Evolutionary conservation across 2,888 invertebrate species (phyloP).

Genomic region (Tipula unca): DNA sequence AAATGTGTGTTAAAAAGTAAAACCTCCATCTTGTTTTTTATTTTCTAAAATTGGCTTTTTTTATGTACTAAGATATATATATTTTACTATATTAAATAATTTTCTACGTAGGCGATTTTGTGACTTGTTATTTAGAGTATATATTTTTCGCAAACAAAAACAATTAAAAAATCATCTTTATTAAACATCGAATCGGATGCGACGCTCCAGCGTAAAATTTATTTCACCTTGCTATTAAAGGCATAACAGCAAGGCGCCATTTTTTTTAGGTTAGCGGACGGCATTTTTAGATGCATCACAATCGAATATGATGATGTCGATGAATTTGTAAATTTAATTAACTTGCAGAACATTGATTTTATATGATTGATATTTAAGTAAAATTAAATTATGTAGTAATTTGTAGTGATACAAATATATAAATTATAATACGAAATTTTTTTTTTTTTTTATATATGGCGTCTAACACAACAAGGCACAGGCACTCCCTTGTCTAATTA

Average conservation of each 20-base stretch:
- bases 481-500: slow-evolving; percentile 22
- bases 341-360: background rate
- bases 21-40: slow-evolving; percentile 1
- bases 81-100: background rate
- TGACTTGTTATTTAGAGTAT: slow-evolving; percentile 21
- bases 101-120: slow-evolving; percentile 18
- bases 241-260: background rate
- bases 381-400: background rate
- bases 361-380: background rate
- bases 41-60: slow-evolving; percentile 17
- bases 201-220: background rate
- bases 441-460: slow-evolving; percentile 18
- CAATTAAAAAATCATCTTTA: background rate
- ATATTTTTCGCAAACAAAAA: slow-evolving; percentile 8
- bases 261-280: background rate
- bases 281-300: background rate
- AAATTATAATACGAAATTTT: background rate
- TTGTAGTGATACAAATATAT: background rate
- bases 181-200: slow-evolving; percentile 8
- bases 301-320: slow-evolving; percentile 3
- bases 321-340: slow-evolving; percentile 8
- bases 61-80: slow-evolving; percentile 9
- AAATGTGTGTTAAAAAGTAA: background rate
- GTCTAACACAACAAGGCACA: slow-evolving; percentile 25
- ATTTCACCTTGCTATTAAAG: slow-evolving; percentile 16